Percentiles rank a stretch among this genome's conserved stretches.
Conservation (phyloP, 1,140 invertebrate genomes). For the Saxidomus purpurata region DNA sequence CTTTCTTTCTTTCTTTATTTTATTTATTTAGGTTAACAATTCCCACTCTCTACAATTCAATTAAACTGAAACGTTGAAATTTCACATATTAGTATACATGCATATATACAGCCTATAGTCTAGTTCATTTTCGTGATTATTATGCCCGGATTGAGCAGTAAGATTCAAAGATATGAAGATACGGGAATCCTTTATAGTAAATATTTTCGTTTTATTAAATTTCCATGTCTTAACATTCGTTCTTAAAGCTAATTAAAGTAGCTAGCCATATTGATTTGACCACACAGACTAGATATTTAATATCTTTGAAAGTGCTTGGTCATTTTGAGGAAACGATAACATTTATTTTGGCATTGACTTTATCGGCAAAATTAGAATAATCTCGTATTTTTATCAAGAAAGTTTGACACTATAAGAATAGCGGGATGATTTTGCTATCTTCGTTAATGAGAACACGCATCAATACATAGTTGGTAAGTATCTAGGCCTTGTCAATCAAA, state of each 20-base stretch:
- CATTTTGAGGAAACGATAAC: conserved; percentile 55
- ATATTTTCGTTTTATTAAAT: no score
- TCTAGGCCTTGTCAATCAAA: conserved; percentile 41
- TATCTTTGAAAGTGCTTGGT: conserved; percentile 26
- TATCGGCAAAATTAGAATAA: conserved; percentile 59
- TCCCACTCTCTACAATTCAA: no score
- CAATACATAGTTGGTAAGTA: conserved; percentile 41
- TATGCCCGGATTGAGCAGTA: no score
- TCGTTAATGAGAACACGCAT: conserved; percentile 31
- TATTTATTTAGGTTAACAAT: no score
- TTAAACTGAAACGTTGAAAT: no score
- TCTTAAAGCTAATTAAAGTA: background rate
- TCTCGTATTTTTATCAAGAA: conserved; percentile 30
- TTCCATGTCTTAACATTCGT: no score
- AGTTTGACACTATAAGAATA: conserved; percentile 56
- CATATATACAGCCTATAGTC: no score
- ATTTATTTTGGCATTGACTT: conserved; percentile 57
- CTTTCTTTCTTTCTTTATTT: no score
- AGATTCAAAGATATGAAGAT: no score
- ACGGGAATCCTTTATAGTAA: no score
- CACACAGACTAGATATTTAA: conserved; percentile 3
- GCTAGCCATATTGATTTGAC: background rate
- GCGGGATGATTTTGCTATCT: conserved; percentile 40
- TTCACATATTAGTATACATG: no score
- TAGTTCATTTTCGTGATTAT: no score